phyloP scores from a whole-genome alignment of 2,797 vertebrate species.

The Tokudaia tokunoshimensis region DNA sequence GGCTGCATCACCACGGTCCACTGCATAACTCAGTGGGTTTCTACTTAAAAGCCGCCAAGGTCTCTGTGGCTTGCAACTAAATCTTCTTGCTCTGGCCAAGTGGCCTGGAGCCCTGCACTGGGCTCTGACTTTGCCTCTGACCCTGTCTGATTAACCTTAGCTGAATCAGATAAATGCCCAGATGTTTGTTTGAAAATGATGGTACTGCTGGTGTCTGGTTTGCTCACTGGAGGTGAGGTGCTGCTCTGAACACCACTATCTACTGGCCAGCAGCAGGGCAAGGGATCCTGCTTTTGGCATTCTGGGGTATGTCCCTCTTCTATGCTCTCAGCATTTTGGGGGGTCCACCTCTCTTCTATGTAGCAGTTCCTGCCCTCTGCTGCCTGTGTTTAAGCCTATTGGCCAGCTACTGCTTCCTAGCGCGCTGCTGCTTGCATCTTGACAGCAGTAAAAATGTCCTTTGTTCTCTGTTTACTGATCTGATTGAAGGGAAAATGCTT shows the following conservation, averaged over 20 bases:
- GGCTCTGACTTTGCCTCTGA: neutral
- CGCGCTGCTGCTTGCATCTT: constrained; percentile 12
- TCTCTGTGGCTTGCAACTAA: neutral
- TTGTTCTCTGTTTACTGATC: constrained; percentile 74
- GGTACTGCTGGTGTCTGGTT: constrained; percentile 13
- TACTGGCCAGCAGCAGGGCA: neutral
- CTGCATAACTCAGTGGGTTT: neutral
- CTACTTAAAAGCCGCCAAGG: neutral
- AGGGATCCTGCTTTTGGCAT: neutral
- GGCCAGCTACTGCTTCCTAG: neutral
- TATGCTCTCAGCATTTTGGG: neutral
- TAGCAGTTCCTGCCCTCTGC: neutral
- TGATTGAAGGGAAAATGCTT: constrained; percentile 73
- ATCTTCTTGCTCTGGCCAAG: neutral
- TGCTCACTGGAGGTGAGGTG: neutral
- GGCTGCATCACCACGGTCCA: neutral
- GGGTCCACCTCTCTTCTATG: neutral
- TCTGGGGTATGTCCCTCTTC: neutral
- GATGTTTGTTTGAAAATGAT: constrained; percentile 44
- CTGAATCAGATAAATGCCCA: neutral
- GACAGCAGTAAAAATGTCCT: constrained; percentile 77
- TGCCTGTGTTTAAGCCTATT: neutral
- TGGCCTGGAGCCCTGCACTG: neutral
- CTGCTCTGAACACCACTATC: neutral
- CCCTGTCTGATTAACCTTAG: neutral